Evolutionary conservation across 2,797 vertebrate genomes (phyloP).

Genomic region (Paratrypauchen microcephalus): DNA sequence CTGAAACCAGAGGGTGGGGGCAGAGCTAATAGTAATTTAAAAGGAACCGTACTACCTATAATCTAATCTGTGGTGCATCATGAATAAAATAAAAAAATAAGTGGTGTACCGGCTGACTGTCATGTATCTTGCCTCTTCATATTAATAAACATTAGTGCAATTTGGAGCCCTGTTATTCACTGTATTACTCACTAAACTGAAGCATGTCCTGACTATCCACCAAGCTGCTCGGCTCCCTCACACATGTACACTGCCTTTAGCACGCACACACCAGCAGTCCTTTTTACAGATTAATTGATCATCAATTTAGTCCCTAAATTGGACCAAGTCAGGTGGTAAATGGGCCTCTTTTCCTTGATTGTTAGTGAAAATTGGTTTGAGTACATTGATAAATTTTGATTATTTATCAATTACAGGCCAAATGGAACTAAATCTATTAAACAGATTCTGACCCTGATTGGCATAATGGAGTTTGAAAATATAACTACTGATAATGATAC

Average conservation of each 20-base stretch:
- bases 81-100: neutral
- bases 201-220: slow-evolving; percentile 77
- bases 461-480: slow-evolving; percentile 99
- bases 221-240: slow-evolving; percentile 83
- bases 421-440: slow-evolving; percentile 99
- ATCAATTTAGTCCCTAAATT: slow-evolving; percentile 99
- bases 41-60: neutral
- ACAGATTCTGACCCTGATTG: slow-evolving; percentile 97
- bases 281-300: slow-evolving; percentile 99
- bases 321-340: slow-evolving; percentile 99
- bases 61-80: neutral
- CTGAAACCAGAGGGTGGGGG: neutral
- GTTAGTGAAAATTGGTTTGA: slow-evolving; percentile 99
- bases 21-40: slow-evolving; percentile 1
- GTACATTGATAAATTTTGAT: slow-evolving; percentile 99
- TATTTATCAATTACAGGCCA: slow-evolving; percentile 99
- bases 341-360: slow-evolving; percentile 99
- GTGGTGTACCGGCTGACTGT: slow-evolving; percentile 6
- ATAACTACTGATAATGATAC: slow-evolving; percentile 99
- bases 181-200: slow-evolving; percentile 50
- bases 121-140: neutral
- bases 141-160: slow-evolving; percentile 3
- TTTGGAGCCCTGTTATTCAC: neutral
- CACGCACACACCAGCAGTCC: slow-evolving; percentile 78
- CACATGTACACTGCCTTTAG: slow-evolving; percentile 13